These are phyloP conservation scores for Melitaea cinxia DNA, from an alignment of 1,140 invertebrate species.

Conservation along the genomic window DNA sequence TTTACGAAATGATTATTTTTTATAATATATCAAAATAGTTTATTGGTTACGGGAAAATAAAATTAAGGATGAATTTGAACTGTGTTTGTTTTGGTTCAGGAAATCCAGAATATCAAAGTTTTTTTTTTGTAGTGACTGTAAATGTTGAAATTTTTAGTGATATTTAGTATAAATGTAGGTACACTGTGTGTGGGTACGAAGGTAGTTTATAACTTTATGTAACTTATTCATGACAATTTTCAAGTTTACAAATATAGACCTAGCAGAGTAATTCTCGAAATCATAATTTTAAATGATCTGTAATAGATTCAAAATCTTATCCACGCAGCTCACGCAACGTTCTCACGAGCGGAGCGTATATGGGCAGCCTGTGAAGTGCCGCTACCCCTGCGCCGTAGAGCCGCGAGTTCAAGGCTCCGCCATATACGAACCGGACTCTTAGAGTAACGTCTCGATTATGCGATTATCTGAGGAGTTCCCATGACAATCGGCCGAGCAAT, in stretches of 20 bases:
- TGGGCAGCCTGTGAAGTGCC: slow-evolving; percentile 49
- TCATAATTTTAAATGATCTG: not conserved
- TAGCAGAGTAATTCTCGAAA: not conserved
- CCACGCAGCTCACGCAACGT: slow-evolving; percentile 14
- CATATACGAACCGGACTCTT: slow-evolving; percentile 27
- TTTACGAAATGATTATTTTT: too few species aligned
- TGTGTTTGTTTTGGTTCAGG: too few species aligned
- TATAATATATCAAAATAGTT: too few species aligned
- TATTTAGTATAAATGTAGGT: too few species aligned
- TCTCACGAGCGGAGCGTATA: slow-evolving; percentile 40
- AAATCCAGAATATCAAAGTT: too few species aligned
- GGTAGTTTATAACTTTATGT: too few species aligned
- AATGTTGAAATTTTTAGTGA: too few species aligned
- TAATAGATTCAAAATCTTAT: slow-evolving; percentile 13
- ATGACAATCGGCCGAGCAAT: slow-evolving; percentile 11
- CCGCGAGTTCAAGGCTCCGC: slow-evolving; percentile 38
- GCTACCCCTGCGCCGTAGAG: slow-evolving; percentile 22
- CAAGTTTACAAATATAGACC: not conserved
- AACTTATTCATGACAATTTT: not conserved
- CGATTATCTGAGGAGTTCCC: slow-evolving; percentile 4
- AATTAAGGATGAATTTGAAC: too few species aligned
- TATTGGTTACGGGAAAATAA: too few species aligned
- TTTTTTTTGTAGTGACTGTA: too few species aligned
- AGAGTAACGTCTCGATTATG: not conserved
- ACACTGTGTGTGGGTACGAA: too few species aligned